These are phyloP conservation scores for Drosophila rhopaloa DNA, from an alignment of 1,140 invertebrate species.

Conservation along the genomic window DNA sequence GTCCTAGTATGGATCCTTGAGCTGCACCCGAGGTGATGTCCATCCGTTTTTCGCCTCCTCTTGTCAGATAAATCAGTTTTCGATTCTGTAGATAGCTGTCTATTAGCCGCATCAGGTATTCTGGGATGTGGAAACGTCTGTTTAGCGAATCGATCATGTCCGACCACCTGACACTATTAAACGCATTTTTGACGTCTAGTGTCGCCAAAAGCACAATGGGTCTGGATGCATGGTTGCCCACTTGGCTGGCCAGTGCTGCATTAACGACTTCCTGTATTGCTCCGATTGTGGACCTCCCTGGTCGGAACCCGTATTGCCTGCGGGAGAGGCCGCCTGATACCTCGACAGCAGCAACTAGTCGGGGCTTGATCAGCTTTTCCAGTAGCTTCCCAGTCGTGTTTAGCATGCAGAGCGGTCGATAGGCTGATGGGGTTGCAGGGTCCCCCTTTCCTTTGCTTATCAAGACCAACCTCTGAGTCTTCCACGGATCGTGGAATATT, in stretches of 20 bases:
- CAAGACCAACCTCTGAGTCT: not conserved
- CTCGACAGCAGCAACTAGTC: not conserved
- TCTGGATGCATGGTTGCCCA: not conserved
- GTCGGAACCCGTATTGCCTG: not conserved
- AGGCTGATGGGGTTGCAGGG: not conserved
- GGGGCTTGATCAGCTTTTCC: not conserved
- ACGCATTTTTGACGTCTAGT: no score
- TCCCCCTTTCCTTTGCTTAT: not conserved
- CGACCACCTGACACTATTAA: no score
- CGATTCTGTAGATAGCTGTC: no score
- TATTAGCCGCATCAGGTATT: no score
- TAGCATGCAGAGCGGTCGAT: not conserved
- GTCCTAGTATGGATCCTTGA: no score
- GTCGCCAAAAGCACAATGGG: not conserved
- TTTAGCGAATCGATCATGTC: no score
- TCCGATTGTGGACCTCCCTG: not conserved
- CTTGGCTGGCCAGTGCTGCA: not conserved
- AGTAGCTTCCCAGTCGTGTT: not conserved
- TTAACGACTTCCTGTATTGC: not conserved
- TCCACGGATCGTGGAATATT: no score
- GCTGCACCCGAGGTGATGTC: no score
- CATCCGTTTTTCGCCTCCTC: no score
- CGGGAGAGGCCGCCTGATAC: not conserved
- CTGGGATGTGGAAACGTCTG: no score
- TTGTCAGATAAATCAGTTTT: no score